Conservation (phyloP, 2,888 invertebrate species). For the Scaptomyza parva region DNA sequence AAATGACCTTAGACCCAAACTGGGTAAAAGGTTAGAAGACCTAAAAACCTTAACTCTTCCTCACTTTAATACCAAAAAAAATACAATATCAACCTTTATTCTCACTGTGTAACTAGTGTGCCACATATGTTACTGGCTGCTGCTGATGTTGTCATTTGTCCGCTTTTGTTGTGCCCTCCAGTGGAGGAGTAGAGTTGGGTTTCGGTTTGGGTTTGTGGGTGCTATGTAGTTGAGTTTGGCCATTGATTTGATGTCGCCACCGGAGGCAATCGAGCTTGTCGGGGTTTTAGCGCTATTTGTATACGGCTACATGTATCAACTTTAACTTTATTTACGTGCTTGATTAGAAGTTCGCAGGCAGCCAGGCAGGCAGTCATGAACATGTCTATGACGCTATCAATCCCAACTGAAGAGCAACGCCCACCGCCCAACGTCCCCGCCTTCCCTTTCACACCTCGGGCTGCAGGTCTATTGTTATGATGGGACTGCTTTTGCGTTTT, state of each 20-base stretch:
- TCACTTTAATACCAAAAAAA: no score
- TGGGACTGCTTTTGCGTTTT: constrained; percentile 27
- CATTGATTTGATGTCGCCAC: constrained; percentile 68
- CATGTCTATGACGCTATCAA: constrained; percentile 62
- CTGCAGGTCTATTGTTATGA: constrained; percentile 52
- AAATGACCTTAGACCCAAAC: no score
- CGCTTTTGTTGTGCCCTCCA: constrained; percentile 56
- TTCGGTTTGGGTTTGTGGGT: no score
- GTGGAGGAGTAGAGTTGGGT: not conserved
- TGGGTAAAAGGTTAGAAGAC: no score
- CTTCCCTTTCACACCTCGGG: constrained; percentile 24
- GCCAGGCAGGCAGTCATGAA: constrained; percentile 9
- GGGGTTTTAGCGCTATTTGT: constrained; percentile 40
- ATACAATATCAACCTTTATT: constrained; percentile 4
- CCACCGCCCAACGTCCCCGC: not conserved
- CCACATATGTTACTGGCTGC: constrained; percentile 53
- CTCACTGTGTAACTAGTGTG: constrained; percentile 26
- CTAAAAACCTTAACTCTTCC: no score
- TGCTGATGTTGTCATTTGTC: constrained; percentile 69
- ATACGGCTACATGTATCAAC: constrained; percentile 61
- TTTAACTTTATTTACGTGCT: constrained; percentile 80
- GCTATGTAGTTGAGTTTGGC: constrained; percentile 42
- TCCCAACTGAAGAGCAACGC: constrained; percentile 46
- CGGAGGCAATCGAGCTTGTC: constrained; percentile 48
- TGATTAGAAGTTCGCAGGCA: constrained; percentile 67